phyloP scores from a whole-genome alignment of 2,888 invertebrate genomes.

The Phortica okadai region DNA sequence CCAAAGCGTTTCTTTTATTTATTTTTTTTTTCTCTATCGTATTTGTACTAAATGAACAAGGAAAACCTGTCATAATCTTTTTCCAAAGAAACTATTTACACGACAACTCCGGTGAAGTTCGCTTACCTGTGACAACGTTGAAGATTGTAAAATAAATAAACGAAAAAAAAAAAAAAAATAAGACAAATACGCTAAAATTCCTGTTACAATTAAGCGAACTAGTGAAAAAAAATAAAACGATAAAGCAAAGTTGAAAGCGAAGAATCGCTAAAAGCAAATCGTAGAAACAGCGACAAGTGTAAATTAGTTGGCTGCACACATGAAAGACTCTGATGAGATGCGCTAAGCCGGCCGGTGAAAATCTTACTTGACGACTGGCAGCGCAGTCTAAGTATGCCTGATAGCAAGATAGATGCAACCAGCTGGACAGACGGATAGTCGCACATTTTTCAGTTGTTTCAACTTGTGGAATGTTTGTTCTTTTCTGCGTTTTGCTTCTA shows the following conservation, averaged over 20 bases:
- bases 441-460: slow-evolving; percentile 10
- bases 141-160: slow-evolving; percentile 39
- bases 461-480: slow-evolving; percentile 1
- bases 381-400: slow-evolving; percentile 44
- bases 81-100: slow-evolving; percentile 66
- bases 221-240: slow-evolving; percentile 4
- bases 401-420: slow-evolving; percentile 12
- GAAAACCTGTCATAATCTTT: slow-evolving; percentile 65
- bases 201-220: slow-evolving; percentile 29
- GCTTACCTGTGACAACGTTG: slow-evolving; percentile 49
- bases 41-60: background rate
- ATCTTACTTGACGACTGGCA: slow-evolving; percentile 44
- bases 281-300: slow-evolving; percentile 52
- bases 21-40: background rate
- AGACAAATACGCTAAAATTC: slow-evolving; percentile 21
- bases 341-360: slow-evolving; percentile 22
- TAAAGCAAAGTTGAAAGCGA: slow-evolving; percentile 41
- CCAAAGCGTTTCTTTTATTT: slow-evolving; percentile 54
- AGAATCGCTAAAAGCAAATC: slow-evolving; percentile 33
- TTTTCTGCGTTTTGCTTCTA: background rate
- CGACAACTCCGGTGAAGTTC: slow-evolving; percentile 40
- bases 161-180: slow-evolving; percentile 8
- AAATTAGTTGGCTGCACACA: slow-evolving; percentile 51
- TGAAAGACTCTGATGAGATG: background rate
- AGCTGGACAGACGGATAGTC: background rate